These are phyloP conservation scores for Drosophila kuntzei DNA, from an alignment of 2,888 invertebrate species.

Conservation along the genomic window DNA sequence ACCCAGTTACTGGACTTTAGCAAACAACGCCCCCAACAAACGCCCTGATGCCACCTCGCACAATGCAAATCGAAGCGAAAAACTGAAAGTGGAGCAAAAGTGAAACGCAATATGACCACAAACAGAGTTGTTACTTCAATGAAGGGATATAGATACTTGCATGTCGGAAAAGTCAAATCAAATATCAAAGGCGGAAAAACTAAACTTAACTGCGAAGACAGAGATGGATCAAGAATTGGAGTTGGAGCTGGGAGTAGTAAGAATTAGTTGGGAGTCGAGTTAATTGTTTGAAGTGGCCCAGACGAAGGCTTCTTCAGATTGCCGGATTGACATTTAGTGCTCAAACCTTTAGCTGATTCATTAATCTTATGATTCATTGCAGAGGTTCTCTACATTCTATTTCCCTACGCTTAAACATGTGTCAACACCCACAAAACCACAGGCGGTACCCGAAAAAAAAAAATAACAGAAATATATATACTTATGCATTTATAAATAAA, in stretches of 20 bases:
- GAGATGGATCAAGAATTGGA: constrained; percentile 4
- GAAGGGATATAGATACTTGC: constrained; percentile 12
- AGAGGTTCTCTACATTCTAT: constrained; percentile 18
- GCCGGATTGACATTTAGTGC: constrained; percentile 67
- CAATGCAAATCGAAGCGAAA: constrained; percentile 62
- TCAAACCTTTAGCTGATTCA: constrained; percentile 50
- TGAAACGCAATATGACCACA: constrained; percentile 84
- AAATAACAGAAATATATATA: constrained; percentile 3
- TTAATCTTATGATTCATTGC: constrained; percentile 72
- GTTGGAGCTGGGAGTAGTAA: not conserved
- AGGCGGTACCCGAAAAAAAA: constrained; percentile 54
- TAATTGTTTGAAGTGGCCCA: constrained; percentile 62
- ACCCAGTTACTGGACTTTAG: constrained; percentile 65
- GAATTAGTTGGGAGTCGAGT: constrained; percentile 32
- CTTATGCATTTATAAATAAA: constrained; percentile 22
- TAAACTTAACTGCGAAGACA: constrained; percentile 40
- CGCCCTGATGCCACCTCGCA: constrained; percentile 43
- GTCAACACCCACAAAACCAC: constrained; percentile 83
- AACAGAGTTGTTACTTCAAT: constrained; percentile 42
- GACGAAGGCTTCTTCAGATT: constrained; percentile 61
- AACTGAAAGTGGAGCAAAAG: constrained; percentile 80
- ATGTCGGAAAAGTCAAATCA: constrained; percentile 73
- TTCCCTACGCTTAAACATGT: constrained; percentile 56
- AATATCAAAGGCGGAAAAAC: constrained; percentile 77
- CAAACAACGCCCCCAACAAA: constrained; percentile 71